These are phyloP conservation scores for Lepidurus couesii DNA, from an alignment of 1,140 invertebrate genomes.

Conservation along the genomic window DNA sequence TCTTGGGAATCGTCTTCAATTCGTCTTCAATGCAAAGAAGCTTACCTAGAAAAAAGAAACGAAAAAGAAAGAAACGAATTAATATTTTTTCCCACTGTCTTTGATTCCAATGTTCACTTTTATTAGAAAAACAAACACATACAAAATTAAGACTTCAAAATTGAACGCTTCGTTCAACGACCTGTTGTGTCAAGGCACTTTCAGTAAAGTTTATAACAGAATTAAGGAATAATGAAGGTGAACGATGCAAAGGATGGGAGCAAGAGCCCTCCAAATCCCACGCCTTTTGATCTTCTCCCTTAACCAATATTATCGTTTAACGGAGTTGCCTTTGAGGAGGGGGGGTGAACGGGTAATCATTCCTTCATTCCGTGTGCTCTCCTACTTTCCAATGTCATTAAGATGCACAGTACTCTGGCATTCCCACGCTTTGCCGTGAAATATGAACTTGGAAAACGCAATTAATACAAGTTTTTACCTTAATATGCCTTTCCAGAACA, in stretches of 20 bases:
- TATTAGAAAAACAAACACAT: neutral
- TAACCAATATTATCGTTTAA: neutral
- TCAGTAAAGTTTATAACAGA: neutral
- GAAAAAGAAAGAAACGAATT: neutral
- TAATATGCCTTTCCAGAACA: neutral
- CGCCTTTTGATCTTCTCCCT: constrained; percentile 21
- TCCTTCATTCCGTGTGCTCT: neutral
- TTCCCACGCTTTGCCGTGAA: neutral
- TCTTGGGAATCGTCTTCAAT: neutral
- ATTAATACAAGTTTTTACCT: neutral
- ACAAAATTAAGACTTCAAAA: too few species aligned
- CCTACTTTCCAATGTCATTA: neutral
- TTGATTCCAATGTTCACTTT: neutral
- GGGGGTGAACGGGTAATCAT: neutral
- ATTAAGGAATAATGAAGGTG: neutral
- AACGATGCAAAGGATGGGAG: neutral
- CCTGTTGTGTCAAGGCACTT: neutral
- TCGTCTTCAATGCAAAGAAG: neutral
- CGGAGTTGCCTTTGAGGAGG: neutral
- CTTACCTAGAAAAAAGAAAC: constrained; percentile 2
- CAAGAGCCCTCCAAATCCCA: neutral
- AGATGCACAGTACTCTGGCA: neutral
- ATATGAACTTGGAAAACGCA: neutral
- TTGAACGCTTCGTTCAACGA: neutral
- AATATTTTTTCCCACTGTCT: neutral